These are phyloP conservation scores for Sesia apiformis DNA, from an alignment of 2,888 invertebrate species.

Conservation along the genomic window DNA sequence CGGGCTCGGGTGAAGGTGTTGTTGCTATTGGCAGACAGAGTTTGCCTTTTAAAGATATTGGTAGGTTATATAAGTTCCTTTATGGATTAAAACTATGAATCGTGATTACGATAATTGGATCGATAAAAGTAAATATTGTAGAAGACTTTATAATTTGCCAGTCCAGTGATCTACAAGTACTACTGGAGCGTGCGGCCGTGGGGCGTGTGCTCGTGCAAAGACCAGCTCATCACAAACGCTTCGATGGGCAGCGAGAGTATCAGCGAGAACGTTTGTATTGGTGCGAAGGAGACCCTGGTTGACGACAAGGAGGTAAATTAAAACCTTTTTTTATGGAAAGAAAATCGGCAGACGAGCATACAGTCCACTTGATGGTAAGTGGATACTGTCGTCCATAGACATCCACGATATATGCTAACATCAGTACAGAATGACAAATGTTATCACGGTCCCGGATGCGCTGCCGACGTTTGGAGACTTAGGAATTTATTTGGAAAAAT, in stretches of 20 bases:
- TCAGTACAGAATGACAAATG: too few species aligned
- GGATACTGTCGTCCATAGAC: too few species aligned
- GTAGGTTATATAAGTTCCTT: too few species aligned
- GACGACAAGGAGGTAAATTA: neutral
- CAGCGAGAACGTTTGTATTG: slow-evolving; percentile 17
- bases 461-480: too few species aligned
- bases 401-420: too few species aligned
- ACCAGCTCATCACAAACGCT: slow-evolving; percentile 3
- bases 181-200: slow-evolving; percentile 47
- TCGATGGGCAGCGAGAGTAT: slow-evolving; percentile 1
- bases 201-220: slow-evolving; percentile 34
- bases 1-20: too few species aligned
- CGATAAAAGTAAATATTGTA: neutral
- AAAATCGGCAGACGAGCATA: neutral
- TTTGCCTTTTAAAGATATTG: too few species aligned
- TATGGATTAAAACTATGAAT: too few species aligned
- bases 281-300: slow-evolving; percentile 15
- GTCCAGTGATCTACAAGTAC: slow-evolving; percentile 42
- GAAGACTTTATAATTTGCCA: slow-evolving; percentile 11
- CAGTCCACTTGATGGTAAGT: too few species aligned
- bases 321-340: neutral
- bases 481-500: too few species aligned
- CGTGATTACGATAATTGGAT: neutral
- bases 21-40: too few species aligned
- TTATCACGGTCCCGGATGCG: too few species aligned